Evolutionary conservation across 2,888 invertebrate genomes (phyloP), one percentile per base, ranked within the genome.

Genomic region (Pachliopta kotzebuea): DNA sequence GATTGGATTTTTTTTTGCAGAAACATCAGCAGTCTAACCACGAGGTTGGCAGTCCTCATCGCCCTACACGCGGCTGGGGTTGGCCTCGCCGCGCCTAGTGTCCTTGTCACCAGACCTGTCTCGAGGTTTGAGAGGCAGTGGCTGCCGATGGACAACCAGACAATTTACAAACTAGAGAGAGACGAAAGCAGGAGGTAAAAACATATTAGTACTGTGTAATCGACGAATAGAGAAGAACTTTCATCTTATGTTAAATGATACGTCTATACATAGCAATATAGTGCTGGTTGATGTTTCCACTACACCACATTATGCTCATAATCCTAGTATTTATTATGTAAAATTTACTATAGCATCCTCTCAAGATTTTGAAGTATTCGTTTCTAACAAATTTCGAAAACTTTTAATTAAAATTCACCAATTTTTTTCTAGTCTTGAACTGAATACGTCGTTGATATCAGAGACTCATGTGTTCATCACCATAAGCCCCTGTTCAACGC

Each of bases 81-180:
- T 3, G 90, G 89, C 0, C 70, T 84, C n/a, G 89, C 90, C 1
- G 86, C 83, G 9, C 90, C 90, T 8, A 82, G 89, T 2, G 85
- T 88, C 4, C 74, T 90, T 63, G 85, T 89, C 66, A 81, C 84
- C 49, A 78, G 87, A 17, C 84, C 85, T 0, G 67, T 79, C 0
- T 63, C 81, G 31, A 81, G 83, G 60, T 72, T 82, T 2, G 74
- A 79, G 0, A 74, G 81, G 31, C 86, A 89, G 63, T 90, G 88
- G 88, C 76, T 90, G 64, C 89, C 89, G 0, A 84, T 81, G 67
- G 90, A 91, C 70, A 90, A 90, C 71, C 90, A 91, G 73, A 90
- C 89, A 0, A 68, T 88, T 0, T 90, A 88, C 63, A 79, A 76
- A 17, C 70, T 91, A n/a, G 78, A 74, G 4, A 81, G 80, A 55